Conservation (phyloP, 2,888 invertebrate genomes). For the Drosophila mimica region DNA sequence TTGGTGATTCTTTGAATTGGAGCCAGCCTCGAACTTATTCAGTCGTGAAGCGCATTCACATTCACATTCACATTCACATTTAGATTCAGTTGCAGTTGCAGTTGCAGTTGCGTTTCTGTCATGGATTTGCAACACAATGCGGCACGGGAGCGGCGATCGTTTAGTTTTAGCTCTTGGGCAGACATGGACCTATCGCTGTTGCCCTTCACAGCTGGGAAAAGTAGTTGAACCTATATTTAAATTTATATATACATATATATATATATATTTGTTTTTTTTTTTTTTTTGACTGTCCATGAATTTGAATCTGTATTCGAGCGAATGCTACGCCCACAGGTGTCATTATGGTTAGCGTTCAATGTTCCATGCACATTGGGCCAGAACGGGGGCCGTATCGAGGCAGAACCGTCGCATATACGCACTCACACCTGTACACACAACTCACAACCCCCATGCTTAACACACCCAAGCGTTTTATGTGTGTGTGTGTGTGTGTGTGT, state of each 20-base stretch:
- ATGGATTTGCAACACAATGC: constrained; percentile 57
- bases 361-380: constrained; percentile 71
- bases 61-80: constrained; percentile 50
- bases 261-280: background rate
- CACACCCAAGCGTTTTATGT: constrained; percentile 56
- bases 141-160: constrained; percentile 56
- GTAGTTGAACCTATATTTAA: constrained; percentile 21
- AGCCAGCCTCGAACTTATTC: constrained; percentile 75
- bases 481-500: constrained; percentile 30
- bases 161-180: constrained; percentile 45
- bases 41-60: constrained; percentile 72
- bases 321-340: constrained; percentile 72
- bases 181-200: constrained; percentile 34
- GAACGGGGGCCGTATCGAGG: constrained; percentile 66
- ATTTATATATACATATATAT: background rate
- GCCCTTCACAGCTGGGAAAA: constrained; percentile 64
- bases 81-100: constrained; percentile 20
- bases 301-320: constrained; percentile 34
- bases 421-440: constrained; percentile 61
- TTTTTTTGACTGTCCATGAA: constrained; percentile 67
- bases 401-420: constrained; percentile 53
- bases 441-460: constrained; percentile 31
- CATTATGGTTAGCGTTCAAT: constrained; percentile 67
- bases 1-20: constrained; percentile 39
- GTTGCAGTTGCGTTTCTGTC: constrained; percentile 33